A percentile compares a stretch with the other conserved stretches of the same genome.
phyloP scores from a whole-genome alignment of 2,113 vertebrate genomes.

The Grus americana region DNA sequence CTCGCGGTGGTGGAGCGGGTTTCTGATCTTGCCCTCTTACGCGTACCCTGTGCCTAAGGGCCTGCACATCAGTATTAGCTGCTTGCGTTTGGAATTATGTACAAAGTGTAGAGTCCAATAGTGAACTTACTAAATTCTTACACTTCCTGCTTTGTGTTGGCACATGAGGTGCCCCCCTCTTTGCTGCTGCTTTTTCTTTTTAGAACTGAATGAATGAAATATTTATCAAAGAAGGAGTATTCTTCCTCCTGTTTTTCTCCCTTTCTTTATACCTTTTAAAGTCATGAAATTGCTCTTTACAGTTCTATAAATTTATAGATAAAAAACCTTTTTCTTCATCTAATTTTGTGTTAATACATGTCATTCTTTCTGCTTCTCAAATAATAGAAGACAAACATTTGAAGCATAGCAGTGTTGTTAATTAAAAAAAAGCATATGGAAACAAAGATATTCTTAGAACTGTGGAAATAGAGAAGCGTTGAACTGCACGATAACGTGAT shows the following conservation, averaged over 20 bases:
- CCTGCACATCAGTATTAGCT: slow-evolving; percentile 8
- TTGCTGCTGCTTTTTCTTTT: background rate
- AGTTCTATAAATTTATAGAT: slow-evolving; percentile 72
- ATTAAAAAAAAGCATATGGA: background rate
- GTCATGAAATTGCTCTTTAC: slow-evolving; percentile 70
- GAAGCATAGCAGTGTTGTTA: background rate
- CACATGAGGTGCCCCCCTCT: background rate
- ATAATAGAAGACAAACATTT: background rate
- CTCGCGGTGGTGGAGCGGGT: background rate
- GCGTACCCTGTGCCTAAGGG: background rate
- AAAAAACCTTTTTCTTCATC: slow-evolving; percentile 15
- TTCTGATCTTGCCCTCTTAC: background rate
- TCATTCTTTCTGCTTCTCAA: background rate
- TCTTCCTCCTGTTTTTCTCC: slow-evolving; percentile 11
- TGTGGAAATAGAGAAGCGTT: slow-evolving; percentile 2
- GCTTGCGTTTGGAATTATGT: slow-evolving; percentile 28
- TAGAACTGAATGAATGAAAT: slow-evolving; percentile 35
- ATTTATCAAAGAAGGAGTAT: slow-evolving; percentile 30
- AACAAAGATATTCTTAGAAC: background rate
- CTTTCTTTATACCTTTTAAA: slow-evolving; percentile 51
- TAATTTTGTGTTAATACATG: slow-evolving; percentile 7
- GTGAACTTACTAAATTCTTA: slow-evolving; percentile 1
- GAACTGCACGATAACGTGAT: background rate
- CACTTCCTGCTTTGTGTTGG: slow-evolving; percentile 10
- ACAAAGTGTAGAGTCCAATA: slow-evolving; percentile 15